Conservation (phyloP, 2,113 vertebrate species). For the Oriolus oriolus region DNA sequence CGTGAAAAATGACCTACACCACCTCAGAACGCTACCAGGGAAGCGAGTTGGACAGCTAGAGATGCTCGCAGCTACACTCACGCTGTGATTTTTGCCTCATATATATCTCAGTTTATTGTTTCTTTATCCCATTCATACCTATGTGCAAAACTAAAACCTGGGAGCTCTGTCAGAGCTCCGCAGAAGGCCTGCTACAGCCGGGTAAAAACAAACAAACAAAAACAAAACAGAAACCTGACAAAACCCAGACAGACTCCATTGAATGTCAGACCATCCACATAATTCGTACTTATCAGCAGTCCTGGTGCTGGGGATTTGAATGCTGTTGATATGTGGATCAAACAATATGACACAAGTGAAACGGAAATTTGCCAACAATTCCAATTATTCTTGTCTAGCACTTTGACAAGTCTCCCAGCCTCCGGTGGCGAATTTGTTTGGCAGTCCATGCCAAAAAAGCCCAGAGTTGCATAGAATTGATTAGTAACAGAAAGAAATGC, state of each 20-base stretch:
- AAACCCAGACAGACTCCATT: conserved; percentile 4
- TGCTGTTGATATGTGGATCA: conserved; percentile 32
- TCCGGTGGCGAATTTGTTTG: conserved; percentile 44
- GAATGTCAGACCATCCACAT: conserved; percentile 38
- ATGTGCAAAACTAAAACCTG: conserved; percentile 66
- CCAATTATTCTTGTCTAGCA: conserved; percentile 39
- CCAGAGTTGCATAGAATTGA: conserved; percentile 77
- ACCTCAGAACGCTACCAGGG: not conserved
- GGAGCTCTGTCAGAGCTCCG: conserved; percentile 19
- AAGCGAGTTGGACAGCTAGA: not conserved
- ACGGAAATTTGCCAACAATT: conserved; percentile 45
- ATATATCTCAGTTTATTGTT: conserved; percentile 41
- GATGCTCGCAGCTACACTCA: conserved; percentile 35
- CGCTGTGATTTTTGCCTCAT: conserved; percentile 15
- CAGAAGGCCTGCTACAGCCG: conserved; percentile 22
- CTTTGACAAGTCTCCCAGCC: conserved; percentile 3
- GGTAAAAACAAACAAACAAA: conserved; percentile 11
- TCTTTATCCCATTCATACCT: conserved; percentile 53
- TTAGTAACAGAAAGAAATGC: conserved; percentile 68
- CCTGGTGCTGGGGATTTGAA: conserved; percentile 5
- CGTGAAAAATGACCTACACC: conserved; percentile 11
- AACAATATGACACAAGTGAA: conserved; percentile 59
- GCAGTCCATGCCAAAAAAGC: conserved; percentile 66
- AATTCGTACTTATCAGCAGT: conserved; percentile 7
- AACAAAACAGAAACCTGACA: not conserved